Base-by-base conservation (phyloP, 2,113 vertebrate genomes). In the Ptyas mucosa region DNA sequence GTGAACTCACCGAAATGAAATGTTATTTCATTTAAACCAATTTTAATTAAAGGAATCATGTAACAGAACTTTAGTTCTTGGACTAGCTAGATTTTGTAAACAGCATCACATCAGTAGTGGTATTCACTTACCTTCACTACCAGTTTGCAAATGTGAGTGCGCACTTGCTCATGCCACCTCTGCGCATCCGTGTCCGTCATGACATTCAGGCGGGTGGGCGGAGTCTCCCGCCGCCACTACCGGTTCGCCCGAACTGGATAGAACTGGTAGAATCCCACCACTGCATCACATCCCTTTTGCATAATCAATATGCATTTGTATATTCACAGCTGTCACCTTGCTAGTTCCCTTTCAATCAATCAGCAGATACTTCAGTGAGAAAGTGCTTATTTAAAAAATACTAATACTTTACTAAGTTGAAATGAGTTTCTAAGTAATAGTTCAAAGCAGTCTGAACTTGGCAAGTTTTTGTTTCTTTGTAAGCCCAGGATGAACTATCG, bases 1-100 rank as follows among this genome's bases (percentile, higher is more conserved):
- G 95, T 95, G 89, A 91, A 46, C 7, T 93, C 51, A 29, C 24
- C 51, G 26, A 14, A 93, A 89, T 85, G 64, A 93, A 90, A 1
- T 89, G 85, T 94, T 93, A 90, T 15, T 0, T 39, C 61, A 3
- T 89, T 85, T n/a, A 69, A 92, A 95, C 57, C 29, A 93, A 9
- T 21, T 43, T 12, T 0, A 1, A 21, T 94, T 92, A 87, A 24
- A 46, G 90, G 49, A 8, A 52, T 89, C 85, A 46, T 94, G 81
- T 89, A 87, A 91, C 51, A 90, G 14, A 39, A 86, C 64, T 34
- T 86, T 91, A 85, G 93, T 43, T 10, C 81, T 8, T 54, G 58
- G 58, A 29, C 34, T 43, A n/a, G 89, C 24, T 29, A 91, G 58
- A 55, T 95, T 91, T 18, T 89, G 1, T 91, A 91, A 95, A 69